A percentile compares a stretch with the other conserved stretches of the same genome.
These are phyloP conservation scores for Anguilla pacifica DNA, from an alignment of 2,797 vertebrate genomes.

Conservation along the genomic window DNA sequence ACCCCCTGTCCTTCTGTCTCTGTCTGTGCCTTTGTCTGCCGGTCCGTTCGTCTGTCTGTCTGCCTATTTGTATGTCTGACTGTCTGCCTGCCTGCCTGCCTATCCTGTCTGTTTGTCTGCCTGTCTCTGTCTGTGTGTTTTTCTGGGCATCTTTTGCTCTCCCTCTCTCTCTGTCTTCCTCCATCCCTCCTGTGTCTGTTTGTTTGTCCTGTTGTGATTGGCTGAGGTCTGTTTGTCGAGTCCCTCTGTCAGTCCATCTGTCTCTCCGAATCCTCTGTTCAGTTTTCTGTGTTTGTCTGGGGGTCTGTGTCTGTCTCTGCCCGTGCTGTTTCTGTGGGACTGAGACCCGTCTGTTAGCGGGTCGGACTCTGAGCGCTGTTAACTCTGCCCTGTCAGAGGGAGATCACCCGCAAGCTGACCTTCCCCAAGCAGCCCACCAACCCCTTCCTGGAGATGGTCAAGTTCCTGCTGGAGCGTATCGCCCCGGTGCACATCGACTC, in stretches of 20 bases:
- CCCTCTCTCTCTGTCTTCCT: too few species aligned
- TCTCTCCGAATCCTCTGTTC: background rate
- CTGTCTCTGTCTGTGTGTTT: background rate
- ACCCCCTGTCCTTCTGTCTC: background rate
- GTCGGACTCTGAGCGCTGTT: background rate
- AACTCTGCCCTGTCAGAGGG: conserved; percentile 77
- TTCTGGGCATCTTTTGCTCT: too few species aligned
- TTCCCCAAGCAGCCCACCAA: conserved; percentile 99
- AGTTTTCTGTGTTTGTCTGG: background rate
- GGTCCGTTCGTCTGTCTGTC: too few species aligned
- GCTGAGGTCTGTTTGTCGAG: conserved; percentile 98
- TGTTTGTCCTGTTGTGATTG: background rate
- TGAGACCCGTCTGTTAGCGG: background rate
- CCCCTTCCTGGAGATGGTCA: conserved; percentile 99
- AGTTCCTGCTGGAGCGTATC: conserved; percentile 97
- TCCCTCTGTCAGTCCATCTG: background rate
- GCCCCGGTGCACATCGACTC: conserved; percentile 99
- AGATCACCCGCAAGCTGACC: conserved; percentile 96
- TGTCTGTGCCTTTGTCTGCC: background rate
- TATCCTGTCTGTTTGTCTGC: background rate
- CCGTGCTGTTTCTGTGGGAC: too few species aligned
- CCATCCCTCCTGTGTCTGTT: background rate
- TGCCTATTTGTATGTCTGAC: too few species aligned
- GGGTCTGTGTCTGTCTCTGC: background rate
- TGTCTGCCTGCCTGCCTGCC: too few species aligned